Evolutionary conservation across 2,888 invertebrate species (phyloP).

Genomic region (Boloria selene): DNA sequence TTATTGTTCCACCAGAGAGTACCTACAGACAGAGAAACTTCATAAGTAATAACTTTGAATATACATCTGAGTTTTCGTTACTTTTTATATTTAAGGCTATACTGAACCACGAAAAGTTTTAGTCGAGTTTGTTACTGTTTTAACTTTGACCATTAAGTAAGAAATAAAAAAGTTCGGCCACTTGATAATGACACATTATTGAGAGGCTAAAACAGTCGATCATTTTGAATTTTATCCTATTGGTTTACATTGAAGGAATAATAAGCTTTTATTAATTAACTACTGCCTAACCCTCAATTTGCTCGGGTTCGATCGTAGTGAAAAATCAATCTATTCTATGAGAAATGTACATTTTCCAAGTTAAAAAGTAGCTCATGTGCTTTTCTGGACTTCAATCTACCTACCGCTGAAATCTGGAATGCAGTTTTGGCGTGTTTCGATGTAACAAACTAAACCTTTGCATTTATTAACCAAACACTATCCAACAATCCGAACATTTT

Average conservation of each 20-base stretch:
- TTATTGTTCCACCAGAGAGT: slow-evolving; percentile 58
- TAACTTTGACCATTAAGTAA: slow-evolving; percentile 26
- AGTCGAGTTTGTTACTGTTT: slow-evolving; percentile 21
- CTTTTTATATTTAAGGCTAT: slow-evolving; percentile 31
- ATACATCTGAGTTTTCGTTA: slow-evolving; percentile 27
- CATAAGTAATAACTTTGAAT: slow-evolving; percentile 50
- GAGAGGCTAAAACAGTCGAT: neutral
- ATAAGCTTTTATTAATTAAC: slow-evolving; percentile 11
- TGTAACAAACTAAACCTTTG: no score
- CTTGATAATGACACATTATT: slow-evolving; percentile 15
- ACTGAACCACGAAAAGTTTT: slow-evolving; percentile 23
- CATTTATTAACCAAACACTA: no score
- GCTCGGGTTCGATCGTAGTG: no score
- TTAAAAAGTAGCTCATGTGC: no score
- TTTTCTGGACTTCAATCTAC: no score
- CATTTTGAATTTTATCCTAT: slow-evolving; percentile 11
- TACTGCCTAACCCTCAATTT: no score
- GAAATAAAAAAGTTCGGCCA: slow-evolving; percentile 20
- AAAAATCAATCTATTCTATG: no score
- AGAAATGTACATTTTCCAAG: no score
- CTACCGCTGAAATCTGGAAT: no score
- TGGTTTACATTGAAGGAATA: slow-evolving; percentile 3
- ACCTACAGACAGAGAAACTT: slow-evolving; percentile 51
- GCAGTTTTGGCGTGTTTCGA: no score
- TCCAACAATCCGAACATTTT: no score